Percentiles rank a stretch among this genome's conserved stretches.
These are phyloP conservation scores for Eulemur mongoz DNA, from an alignment of 2,797 vertebrate species.

Conservation along the genomic window DNA sequence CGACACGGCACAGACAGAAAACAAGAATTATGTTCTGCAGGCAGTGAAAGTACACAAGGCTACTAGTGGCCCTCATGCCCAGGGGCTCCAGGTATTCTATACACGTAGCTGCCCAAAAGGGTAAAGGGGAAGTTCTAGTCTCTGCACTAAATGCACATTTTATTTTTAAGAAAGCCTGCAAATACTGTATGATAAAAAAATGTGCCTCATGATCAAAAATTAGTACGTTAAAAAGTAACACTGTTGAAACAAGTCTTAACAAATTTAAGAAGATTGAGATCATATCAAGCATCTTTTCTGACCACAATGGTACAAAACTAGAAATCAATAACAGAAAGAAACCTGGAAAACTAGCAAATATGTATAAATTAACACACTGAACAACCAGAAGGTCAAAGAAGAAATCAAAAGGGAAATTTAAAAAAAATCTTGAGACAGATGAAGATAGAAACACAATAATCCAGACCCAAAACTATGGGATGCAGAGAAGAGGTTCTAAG, in stretches of 20 bases:
- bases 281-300: neutral
- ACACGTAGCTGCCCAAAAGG: neutral
- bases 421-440: neutral
- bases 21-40: neutral
- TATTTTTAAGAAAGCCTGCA: neutral
- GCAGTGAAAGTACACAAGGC: neutral
- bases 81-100: neutral
- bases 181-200: neutral
- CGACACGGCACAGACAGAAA: neutral
- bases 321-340: neutral
- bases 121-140: neutral
- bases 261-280: neutral
- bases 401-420: neutral
- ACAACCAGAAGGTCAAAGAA: neutral
- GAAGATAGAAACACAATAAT: neutral
- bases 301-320: neutral
- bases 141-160: neutral
- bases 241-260: neutral
- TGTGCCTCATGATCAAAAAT: neutral
- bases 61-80: rapidly evolving
- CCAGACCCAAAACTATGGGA: neutral
- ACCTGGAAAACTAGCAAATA: neutral
- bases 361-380: neutral
- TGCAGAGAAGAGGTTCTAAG: neutral
- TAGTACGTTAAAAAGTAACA: neutral